Conservation (phyloP, 1,140 invertebrate species). For the Drosophila simulans region DNA sequence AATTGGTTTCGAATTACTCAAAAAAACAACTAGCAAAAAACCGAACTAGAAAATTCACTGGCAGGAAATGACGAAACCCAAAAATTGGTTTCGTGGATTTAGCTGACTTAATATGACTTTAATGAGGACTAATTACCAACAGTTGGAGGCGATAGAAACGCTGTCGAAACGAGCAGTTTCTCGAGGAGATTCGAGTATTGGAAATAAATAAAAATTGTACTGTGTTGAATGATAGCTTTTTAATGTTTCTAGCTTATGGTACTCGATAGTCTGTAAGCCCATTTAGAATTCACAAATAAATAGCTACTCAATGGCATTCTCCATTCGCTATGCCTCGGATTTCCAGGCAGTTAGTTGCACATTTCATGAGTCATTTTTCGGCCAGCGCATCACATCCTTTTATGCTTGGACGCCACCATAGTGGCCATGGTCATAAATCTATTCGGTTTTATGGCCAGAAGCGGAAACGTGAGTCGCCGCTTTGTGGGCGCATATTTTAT, state of each 20-base stretch:
- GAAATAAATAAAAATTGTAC: neutral
- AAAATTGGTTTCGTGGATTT: conserved; percentile 42
- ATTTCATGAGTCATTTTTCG: conserved; percentile 32
- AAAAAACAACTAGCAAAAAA: conserved; percentile 3
- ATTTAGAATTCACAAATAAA: too few relatives aligned
- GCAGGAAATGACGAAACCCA: conserved; percentile 58
- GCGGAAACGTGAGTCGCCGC: conserved; percentile 31
- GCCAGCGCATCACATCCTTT: conserved; percentile 30
- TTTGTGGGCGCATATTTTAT: conserved; percentile 15
- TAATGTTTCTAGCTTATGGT: neutral
- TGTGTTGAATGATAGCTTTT: neutral
- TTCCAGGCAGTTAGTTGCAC: conserved; percentile 1
- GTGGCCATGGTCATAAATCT: conserved; percentile 26
- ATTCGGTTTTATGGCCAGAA: conserved; percentile 38
- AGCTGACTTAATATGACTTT: conserved; percentile 62
- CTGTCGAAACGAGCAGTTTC: conserved; percentile 1
- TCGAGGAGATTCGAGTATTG: neutral
- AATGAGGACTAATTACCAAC: conserved; percentile 65
- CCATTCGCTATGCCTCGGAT: neutral
- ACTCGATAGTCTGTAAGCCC: neutral
- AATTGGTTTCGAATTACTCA: conserved; percentile 26
- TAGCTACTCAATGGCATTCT: neutral
- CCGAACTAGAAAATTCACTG: conserved; percentile 31
- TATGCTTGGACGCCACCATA: conserved; percentile 30
- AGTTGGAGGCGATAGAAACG: conserved; percentile 17